phyloP scores from a whole-genome alignment of 2,888 invertebrate species.

The Spatulosminthurus flaviceps region DNA sequence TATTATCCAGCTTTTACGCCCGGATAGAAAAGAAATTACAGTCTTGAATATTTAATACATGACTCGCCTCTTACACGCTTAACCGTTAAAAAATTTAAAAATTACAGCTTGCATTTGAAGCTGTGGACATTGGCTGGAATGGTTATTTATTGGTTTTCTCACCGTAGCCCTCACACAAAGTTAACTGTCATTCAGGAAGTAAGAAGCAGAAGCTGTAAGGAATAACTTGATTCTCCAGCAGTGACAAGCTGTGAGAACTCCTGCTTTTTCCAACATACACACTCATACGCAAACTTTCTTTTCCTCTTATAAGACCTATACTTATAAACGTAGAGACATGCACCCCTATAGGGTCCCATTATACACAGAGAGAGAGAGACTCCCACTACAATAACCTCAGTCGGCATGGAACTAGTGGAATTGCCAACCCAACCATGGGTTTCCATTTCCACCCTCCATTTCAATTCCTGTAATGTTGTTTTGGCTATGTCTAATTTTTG shows the following conservation, averaged over 20 bases:
- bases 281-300: not conserved
- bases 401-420: too few species aligned
- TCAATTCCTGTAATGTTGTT: not conserved
- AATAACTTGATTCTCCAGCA: not conserved
- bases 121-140: conserved; percentile 16
- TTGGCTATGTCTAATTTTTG: conserved; percentile 1
- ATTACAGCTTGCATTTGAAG: conserved; percentile 18
- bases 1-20: conserved; percentile 41
- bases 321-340: too few species aligned
- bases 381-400: too few species aligned
- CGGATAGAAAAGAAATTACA: conserved; percentile 46
- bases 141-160: conserved; percentile 22
- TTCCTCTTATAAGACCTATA: too few species aligned
- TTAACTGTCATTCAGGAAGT: conserved; percentile 18
- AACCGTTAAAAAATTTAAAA: conserved; percentile 46
- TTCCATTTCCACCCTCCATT: not conserved
- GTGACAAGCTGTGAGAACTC: not conserved
- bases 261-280: too few species aligned
- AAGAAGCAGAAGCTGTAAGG: not conserved
- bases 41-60: conserved; percentile 46
- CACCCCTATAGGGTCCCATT: too few species aligned
- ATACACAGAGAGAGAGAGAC: too few species aligned
- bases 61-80: conserved; percentile 29
- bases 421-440: too few species aligned
- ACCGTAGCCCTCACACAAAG: not conserved